Evolutionary conservation across 2,113 vertebrate genomes (phyloP).

Genomic region (Amphiprion percula): DNA sequence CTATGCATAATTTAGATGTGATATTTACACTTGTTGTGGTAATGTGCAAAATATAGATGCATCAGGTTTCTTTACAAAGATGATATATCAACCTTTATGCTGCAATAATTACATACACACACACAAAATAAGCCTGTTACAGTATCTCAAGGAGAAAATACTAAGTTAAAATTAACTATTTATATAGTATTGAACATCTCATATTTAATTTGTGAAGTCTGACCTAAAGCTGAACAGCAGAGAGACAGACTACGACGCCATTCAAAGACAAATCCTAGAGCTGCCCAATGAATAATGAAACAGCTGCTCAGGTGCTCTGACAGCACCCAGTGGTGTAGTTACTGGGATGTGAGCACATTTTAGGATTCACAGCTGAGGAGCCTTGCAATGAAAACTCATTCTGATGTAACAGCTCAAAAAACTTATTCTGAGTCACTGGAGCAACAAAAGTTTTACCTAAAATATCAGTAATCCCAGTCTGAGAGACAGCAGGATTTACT

Average conservation of each 20-base stretch:
- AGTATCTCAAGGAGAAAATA: neutral
- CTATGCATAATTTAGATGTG: neutral
- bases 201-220: constrained; percentile 1
- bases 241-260: constrained; percentile 3
- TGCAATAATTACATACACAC: neutral
- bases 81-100: neutral
- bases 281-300: constrained; percentile 36
- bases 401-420: constrained; percentile 7
- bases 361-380: neutral
- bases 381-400: neutral
- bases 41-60: neutral
- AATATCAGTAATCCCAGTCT: neutral
- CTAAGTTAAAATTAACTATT: neutral
- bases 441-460: too few species aligned
- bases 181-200: neutral
- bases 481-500: too few species aligned
- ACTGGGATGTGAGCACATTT: neutral
- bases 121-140: neutral
- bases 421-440: neutral
- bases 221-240: neutral
- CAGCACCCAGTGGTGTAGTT: constrained; percentile 8
- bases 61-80: neutral
- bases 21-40: neutral
- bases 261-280: constrained; percentile 15
- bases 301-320: constrained; percentile 5